phyloP scores from a whole-genome alignment of 1,140 invertebrate species.

The Drepana arcuata region DNA sequence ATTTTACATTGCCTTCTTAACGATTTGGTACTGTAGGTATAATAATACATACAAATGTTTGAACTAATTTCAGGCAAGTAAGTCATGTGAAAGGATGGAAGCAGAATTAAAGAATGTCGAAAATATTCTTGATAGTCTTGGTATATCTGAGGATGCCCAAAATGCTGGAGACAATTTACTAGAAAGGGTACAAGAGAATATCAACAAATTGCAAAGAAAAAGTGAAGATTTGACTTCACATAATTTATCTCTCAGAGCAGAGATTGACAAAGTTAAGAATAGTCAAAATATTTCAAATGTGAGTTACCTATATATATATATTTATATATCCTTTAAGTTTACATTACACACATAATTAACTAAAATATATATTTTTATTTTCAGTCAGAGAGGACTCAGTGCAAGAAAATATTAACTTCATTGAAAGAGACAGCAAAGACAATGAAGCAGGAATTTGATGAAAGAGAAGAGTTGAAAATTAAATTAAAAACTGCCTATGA shows the following conservation, averaged over 20 bases:
- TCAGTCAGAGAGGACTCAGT: constrained; percentile 71
- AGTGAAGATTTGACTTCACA: constrained; percentile 53
- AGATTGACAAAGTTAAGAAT: constrained; percentile 48
- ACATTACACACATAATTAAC: neutral
- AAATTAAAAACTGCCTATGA: constrained; percentile 78
- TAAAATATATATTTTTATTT: constrained; percentile 15
- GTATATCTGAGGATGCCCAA: constrained; percentile 32
- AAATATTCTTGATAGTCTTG: constrained; percentile 46
- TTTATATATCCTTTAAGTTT: neutral
- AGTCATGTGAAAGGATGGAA: constrained; percentile 40
- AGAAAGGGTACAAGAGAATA: constrained; percentile 43
- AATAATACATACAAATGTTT: too few relatives aligned
- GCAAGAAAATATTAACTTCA: constrained; percentile 68
- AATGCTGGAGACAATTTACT: constrained; percentile 26
- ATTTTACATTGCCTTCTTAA: too few relatives aligned
- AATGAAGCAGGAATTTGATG: constrained; percentile 74
- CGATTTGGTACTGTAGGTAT: too few relatives aligned
- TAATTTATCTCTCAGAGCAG: constrained; percentile 45
- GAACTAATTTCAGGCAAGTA: constrained; percentile 36
- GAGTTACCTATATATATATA: constrained; percentile 1
- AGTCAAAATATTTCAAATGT: constrained; percentile 32
- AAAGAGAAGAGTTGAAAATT: constrained; percentile 74
- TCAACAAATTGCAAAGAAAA: constrained; percentile 35
- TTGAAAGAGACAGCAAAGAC: constrained; percentile 73
- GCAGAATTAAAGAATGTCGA: constrained; percentile 46